These are phyloP conservation scores for Lasioglossum malachurum DNA, from an alignment of 2,888 invertebrate genomes.

Conservation along the genomic window DNA sequence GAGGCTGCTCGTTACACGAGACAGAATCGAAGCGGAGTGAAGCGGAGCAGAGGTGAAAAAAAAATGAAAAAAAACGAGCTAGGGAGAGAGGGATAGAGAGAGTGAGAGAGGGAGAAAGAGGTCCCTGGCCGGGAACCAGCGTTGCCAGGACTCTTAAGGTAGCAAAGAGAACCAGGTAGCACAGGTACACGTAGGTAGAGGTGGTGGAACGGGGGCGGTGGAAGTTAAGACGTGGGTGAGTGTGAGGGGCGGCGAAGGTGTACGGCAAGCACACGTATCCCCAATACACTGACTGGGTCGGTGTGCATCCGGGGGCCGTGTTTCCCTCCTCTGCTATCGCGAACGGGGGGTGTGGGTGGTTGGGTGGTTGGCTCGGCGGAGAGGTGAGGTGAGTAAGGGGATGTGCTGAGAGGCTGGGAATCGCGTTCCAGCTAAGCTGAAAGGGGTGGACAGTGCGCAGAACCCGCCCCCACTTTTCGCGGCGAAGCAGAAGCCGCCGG, in stretches of 20 bases:
- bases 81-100: neutral
- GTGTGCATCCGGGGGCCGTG: constrained; percentile 70
- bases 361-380: constrained; percentile 31
- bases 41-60: constrained; percentile 11
- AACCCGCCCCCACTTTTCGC: constrained; percentile 84
- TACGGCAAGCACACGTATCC: constrained; percentile 65
- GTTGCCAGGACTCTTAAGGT: constrained; percentile 57
- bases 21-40: constrained; percentile 11
- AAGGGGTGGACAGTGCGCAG: constrained; percentile 84
- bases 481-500: constrained; percentile 78
- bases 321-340: constrained; percentile 64
- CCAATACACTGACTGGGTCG: constrained; percentile 62
- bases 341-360: constrained; percentile 30
- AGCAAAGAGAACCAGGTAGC: constrained; percentile 67
- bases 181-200: constrained; percentile 60
- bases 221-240: constrained; percentile 59
- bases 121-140: constrained; percentile 61
- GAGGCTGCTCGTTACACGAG: constrained; percentile 40
- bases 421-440: constrained; percentile 70
- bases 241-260: constrained; percentile 52
- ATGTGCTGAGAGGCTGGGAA: constrained; percentile 75
- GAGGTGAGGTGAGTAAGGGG: constrained; percentile 68
- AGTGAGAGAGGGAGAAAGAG: constrained; percentile 17
- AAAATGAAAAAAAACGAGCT: neutral
- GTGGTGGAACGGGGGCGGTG: constrained; percentile 30